A percentile compares a stretch with the other conserved stretches of the same genome.
phyloP scores from a whole-genome alignment of 2,888 invertebrate species.

The Xanthostigma xanthostigma region DNA sequence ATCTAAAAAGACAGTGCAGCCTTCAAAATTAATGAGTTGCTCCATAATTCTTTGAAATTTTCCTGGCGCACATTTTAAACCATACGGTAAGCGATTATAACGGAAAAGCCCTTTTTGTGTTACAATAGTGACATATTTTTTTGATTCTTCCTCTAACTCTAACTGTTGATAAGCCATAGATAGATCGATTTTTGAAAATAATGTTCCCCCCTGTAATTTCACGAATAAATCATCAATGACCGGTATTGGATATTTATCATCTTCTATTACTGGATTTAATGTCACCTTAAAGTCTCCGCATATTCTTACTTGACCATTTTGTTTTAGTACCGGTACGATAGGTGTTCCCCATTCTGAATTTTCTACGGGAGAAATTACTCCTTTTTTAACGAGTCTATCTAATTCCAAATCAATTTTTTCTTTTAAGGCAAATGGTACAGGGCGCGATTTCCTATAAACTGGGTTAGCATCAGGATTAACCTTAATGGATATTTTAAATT shows the following conservation, averaged over 20 bases:
- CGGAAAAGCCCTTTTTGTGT: conserved; percentile 5
- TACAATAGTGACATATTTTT: conserved; percentile 6
- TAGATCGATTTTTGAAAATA: conserved; percentile 15
- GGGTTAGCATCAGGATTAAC: no score
- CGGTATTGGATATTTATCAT: conserved; percentile 7
- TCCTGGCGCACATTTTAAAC: conserved; percentile 18
- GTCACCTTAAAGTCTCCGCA: conserved; percentile 20
- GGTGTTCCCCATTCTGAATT: conserved; percentile 20
- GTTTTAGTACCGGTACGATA: conserved; percentile 18
- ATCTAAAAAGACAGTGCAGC: conserved; percentile 17
- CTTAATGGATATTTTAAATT: no score
- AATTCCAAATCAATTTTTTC: no score
- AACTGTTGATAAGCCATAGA: conserved; percentile 7
- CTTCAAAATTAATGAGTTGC: conserved; percentile 14
- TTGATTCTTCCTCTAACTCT: conserved; percentile 1
- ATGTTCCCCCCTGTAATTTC: conserved; percentile 13
- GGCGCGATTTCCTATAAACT: no score
- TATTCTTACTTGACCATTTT: conserved; percentile 14
- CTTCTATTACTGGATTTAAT: conserved; percentile 6
- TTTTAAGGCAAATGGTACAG: no score
- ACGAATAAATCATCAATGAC: conserved; percentile 11
- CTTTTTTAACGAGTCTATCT: no score
- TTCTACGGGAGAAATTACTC: no score
- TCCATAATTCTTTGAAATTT: conserved; percentile 20
- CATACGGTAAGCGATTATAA: conserved; percentile 14